These are phyloP conservation scores for Drosophila neotestacea DNA, from an alignment of 2,888 invertebrate genomes.

Conservation along the genomic window DNA sequence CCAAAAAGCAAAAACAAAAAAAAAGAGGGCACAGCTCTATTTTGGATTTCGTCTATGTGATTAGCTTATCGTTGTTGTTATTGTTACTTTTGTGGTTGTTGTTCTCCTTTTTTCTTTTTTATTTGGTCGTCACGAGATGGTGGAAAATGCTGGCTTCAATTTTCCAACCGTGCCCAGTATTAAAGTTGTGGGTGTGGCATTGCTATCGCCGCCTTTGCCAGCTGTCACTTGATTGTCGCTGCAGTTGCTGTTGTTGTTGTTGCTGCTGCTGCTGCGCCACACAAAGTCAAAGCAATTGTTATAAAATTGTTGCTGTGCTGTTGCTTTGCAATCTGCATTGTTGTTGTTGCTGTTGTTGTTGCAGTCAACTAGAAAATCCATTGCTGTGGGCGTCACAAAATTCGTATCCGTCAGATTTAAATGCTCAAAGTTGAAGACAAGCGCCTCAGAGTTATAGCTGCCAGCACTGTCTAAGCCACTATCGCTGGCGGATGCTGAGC, in stretches of 20 bases:
- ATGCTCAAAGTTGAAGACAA: conserved; percentile 84
- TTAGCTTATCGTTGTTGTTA: conserved; percentile 39
- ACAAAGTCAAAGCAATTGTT: conserved; percentile 86
- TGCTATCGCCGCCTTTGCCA: conserved; percentile 57
- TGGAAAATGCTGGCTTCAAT: conserved; percentile 81
- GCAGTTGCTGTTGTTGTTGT: conserved; percentile 37
- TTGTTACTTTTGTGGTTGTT: conserved; percentile 37
- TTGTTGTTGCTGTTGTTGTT: conserved; percentile 69
- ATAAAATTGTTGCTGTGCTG: conserved; percentile 72
- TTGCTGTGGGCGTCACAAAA: conserved; percentile 73
- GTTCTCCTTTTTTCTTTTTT: background rate
- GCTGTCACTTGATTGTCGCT: conserved; percentile 58
- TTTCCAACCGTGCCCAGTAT: conserved; percentile 78
- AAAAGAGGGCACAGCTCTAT: conserved; percentile 27
- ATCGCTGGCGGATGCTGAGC: conserved; percentile 72
- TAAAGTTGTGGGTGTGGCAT: conserved; percentile 67
- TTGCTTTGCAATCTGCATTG: conserved; percentile 39
- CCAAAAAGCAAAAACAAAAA: background rate
- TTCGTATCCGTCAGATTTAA: conserved; percentile 77
- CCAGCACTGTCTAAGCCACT: conserved; percentile 82
- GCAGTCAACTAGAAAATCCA: conserved; percentile 76
- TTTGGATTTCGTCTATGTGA: conserved; percentile 14
- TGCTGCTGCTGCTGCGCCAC: conserved; percentile 71
- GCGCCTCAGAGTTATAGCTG: conserved; percentile 79
- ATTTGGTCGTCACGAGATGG: conserved; percentile 71